A percentile compares a stretch with the other conserved stretches of the same genome.
These are phyloP conservation scores for Philaethria dido DNA, from an alignment of 2,888 invertebrate species.

Conservation along the genomic window DNA sequence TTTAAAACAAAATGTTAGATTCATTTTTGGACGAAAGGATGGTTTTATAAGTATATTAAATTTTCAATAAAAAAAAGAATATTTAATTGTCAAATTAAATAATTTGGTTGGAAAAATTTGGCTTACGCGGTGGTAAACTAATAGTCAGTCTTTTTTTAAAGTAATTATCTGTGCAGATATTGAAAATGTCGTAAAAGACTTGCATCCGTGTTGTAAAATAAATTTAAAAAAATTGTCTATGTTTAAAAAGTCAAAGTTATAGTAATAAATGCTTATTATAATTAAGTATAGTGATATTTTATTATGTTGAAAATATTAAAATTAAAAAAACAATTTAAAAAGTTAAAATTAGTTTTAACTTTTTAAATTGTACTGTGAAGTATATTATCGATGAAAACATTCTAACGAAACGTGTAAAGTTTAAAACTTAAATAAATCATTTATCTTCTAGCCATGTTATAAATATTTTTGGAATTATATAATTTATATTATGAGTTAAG, in stretches of 20 bases:
- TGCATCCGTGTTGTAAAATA: neutral
- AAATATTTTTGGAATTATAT: constrained; percentile 4
- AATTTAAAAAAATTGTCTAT: neutral
- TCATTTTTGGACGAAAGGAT: constrained; percentile 9
- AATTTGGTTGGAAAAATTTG: constrained; percentile 62
- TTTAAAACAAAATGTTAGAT: constrained; percentile 2
- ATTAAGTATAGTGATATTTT: neutral
- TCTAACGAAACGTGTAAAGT: neutral
- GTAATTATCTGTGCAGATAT: constrained; percentile 14
- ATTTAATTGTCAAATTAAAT: constrained; percentile 39
- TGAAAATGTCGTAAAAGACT: neutral
- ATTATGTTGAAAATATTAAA: neutral
- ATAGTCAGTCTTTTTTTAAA: constrained; percentile 54
- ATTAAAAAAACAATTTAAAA: neutral
- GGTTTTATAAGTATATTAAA: neutral
- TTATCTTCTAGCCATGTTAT: constrained; percentile 3
- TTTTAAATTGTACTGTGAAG: too few species aligned
- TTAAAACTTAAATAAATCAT: constrained; percentile 3
- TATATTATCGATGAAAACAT: neutral
- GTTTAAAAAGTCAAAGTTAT: too few species aligned
- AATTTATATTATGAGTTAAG: neutral
- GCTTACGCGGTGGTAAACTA: constrained; percentile 58
- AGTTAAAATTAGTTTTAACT: neutral
- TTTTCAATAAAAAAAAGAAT: neutral
- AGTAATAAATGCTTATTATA: neutral